Base-by-base conservation (phyloP, 2,888 invertebrate genomes). In the Deilephila elpenor region DNA sequence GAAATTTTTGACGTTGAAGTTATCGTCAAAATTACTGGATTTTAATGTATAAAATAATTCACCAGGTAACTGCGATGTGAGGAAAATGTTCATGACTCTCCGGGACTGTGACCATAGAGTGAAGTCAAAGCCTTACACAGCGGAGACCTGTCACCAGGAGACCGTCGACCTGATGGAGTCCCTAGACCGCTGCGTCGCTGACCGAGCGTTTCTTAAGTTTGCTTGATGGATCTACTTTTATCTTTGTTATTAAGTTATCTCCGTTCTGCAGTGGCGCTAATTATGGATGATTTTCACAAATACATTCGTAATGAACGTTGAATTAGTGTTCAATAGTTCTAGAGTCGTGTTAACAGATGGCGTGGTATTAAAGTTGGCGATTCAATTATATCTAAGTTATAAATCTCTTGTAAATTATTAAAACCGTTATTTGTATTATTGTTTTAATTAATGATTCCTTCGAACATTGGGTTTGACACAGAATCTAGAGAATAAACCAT, bases 121-220 rank as follows among this genome's bases (percentile, higher is more conserved):
- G 0, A 76, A 73, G 11, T 77, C 76, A 1, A 91, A 91, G 74
- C 80, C 82, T 0, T 91, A 88, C 78, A 93, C 93, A 0, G 87
- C 89, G 0, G 93, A 93, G 80, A 90, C 86, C 1, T 93, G 93
- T 74, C 86, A 88, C 62, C 87, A 91, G 71, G 93, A 93, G 77
- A 83, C 86, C 0, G 79, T 88, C 0, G 92, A 93, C 11, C 79
- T 92, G 5, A 81, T 91, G n/a, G 75, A 85, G 44, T 87, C 90
- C 0, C 59, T 93, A 1, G 92, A 93, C 77, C 82, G 81, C 44
- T 93, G 93, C 74, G 88, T 90, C 0, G 84, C 78, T 0, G 78
- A 78, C 1, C 89, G 83, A 34, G 91, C 89, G 0, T 93, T 93
- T 73, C 74, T 79, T 0, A 83, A 84, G 75, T 76, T 86, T 0